Percentiles rank a stretch among this genome's conserved stretches.
phyloP scores from a whole-genome alignment of 2,797 vertebrate genomes.

The Eidolon dupreanum region DNA sequence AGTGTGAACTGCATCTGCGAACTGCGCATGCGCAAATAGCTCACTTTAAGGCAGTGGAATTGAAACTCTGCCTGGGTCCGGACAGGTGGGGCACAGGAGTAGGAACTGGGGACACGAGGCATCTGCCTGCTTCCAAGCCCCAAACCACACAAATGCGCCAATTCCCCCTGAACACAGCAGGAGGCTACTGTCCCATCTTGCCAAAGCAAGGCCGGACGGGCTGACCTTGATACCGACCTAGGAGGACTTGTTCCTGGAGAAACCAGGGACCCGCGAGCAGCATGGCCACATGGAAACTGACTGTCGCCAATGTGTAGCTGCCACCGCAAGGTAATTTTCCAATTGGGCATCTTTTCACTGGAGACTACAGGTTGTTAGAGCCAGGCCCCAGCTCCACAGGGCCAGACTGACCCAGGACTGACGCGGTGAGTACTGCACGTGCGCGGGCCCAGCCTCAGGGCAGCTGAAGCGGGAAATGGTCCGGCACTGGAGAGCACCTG shows the following conservation, averaged over 20 bases:
- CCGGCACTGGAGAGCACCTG: background rate
- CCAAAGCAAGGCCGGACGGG: background rate
- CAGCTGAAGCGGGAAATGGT: background rate
- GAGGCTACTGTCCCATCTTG: background rate
- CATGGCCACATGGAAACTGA: background rate
- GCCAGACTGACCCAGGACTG: no score
- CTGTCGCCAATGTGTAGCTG: background rate
- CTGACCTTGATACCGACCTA: no score
- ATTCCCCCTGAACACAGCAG: background rate
- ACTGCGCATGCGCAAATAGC: accelerated
- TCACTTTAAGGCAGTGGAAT: no score
- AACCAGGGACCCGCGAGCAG: background rate
- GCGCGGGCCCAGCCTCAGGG: background rate
- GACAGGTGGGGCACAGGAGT: background rate
- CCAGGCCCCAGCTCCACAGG: background rate
- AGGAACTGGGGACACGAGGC: background rate
- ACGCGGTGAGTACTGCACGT: accelerated
- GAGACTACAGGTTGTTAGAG: background rate
- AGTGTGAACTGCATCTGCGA: background rate
- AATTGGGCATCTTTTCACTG: background rate
- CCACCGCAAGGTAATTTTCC: background rate
- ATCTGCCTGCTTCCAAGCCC: background rate
- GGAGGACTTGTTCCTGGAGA: background rate
- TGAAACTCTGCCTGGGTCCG: accelerated
- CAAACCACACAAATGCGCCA: background rate